Conservation (phyloP, 2,888 invertebrate species). For the Dryocosmus kuriphilus region DNA sequence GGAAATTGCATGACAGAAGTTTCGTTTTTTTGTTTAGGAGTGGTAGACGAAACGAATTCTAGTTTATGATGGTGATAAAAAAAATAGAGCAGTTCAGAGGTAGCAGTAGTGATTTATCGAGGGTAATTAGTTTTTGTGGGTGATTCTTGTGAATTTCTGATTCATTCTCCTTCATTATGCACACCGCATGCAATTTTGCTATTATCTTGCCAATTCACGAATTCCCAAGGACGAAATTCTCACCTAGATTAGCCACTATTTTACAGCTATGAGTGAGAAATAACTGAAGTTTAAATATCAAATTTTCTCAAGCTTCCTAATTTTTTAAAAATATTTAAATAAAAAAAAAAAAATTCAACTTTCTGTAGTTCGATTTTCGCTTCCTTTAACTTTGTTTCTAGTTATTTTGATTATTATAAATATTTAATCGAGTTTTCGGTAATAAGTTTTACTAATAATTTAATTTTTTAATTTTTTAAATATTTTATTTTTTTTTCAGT, state of each 20-base stretch:
- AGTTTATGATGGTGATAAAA: slow-evolving; percentile 1
- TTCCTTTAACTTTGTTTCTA: no score
- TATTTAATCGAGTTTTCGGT: neutral
- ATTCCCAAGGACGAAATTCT: neutral
- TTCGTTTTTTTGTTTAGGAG: slow-evolving; percentile 4
- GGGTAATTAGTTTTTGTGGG: neutral
- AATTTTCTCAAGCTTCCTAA: no score
- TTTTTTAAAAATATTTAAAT: no score
- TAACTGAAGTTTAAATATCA: neutral
- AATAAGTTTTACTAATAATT: neutral
- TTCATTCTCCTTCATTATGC: slow-evolving; percentile 8
- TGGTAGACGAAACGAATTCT: slow-evolving; percentile 6
- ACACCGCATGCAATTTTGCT: neutral
- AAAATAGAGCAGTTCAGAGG: neutral
- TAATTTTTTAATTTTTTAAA: slow-evolving; percentile 48
- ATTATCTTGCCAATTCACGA: neutral
- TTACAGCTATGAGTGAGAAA: neutral
- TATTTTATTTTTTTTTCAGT: no score
- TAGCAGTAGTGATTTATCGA: slow-evolving; percentile 10
- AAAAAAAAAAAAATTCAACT: no score
- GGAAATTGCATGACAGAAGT: slow-evolving; percentile 18
- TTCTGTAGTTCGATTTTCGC: no score
- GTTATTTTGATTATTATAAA: neutral
- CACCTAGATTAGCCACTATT: neutral
- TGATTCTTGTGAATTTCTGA: neutral